Base-by-base conservation (phyloP, 2,797 vertebrate genomes). In the Characodon lateralis region DNA sequence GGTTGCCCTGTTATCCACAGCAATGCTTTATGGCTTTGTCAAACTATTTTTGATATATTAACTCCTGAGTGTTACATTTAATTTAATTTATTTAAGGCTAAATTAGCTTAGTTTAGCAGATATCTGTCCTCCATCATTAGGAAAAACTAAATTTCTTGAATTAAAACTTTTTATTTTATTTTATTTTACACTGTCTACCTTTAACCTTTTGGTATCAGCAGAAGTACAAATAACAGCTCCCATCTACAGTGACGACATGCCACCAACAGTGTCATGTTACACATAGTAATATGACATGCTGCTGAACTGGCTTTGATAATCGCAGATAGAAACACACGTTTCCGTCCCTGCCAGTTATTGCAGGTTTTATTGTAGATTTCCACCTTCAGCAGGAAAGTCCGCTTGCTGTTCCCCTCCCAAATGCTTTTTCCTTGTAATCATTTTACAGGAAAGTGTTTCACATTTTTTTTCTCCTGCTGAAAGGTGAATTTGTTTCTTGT, bases 311-410 rank as follows among this genome's bases (percentile, higher is more conserved):
- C 73, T 79, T 46, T 77, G 55, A 76, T 71, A 79, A 79, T 91
- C 91, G 82, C 90, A 85, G 86, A 91, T 85, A 87, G 71, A 82
- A 73, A 48, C 8, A 2, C 31, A 31, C 73, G 87, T 93, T 91
- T 78, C 83, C 87, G 81, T 89, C 79, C 82, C 72, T 89, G 51
- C 43, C 74, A 76, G 83, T 77, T 87, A 73, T 87, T 87, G 79
- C 79, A 85, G 68, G 59, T 79, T 58, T 61, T 76, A 78, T 79
- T 81, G 51, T 78, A 81, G 71, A 90, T 91, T 90, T 90, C 88
- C 90, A 92, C 89, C 90, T 92, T 87, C 84, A 83, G 82, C 87
- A 84, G 86, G 83, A 91, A 91, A 89, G 85, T 77, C 63, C 80
- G 79, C 84, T 43, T 9, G 10, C 5, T 77, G 73, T 78, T 83